Conservation (phyloP, 2,113 vertebrate species). For the Tinamus guttatus region DNA sequence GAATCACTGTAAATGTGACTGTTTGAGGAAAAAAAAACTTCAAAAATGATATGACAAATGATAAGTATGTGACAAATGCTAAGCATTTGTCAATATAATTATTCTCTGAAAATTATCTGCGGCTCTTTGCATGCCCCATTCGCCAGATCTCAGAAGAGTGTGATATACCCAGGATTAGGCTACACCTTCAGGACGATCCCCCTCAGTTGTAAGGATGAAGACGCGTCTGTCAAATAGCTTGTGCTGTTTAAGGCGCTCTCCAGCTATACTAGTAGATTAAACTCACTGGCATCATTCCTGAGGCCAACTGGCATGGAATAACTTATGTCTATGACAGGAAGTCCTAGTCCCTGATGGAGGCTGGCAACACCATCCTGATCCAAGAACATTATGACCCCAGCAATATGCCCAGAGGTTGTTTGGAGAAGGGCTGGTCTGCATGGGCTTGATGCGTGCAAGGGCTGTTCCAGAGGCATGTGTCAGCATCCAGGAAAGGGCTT, state of each 20-base stretch:
- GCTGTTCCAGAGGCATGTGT: not conserved
- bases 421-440: not conserved
- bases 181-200: not conserved
- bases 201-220: not conserved
- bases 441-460: accelerated
- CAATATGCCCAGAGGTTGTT: not conserved
- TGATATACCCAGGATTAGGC: not conserved
- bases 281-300: not conserved
- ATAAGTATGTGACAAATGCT: not conserved
- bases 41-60: too few relatives aligned
- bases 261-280: not conserved
- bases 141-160: not conserved
- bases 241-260: not conserved
- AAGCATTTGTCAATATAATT: not conserved
- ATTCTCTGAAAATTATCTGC: not conserved
- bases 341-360: not conserved
- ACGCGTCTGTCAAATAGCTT: not conserved
- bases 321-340: not conserved
- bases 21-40: not conserved
- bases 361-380: not conserved
- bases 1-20: not conserved
- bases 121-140: not conserved
- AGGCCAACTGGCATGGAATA: not conserved
- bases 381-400: not conserved
- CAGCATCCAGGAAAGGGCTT: not conserved